A percentile compares a stretch with the other conserved stretches of the same genome.
phyloP scores from a whole-genome alignment of 2,797 vertebrate genomes.

The Sebastes variabilis region DNA sequence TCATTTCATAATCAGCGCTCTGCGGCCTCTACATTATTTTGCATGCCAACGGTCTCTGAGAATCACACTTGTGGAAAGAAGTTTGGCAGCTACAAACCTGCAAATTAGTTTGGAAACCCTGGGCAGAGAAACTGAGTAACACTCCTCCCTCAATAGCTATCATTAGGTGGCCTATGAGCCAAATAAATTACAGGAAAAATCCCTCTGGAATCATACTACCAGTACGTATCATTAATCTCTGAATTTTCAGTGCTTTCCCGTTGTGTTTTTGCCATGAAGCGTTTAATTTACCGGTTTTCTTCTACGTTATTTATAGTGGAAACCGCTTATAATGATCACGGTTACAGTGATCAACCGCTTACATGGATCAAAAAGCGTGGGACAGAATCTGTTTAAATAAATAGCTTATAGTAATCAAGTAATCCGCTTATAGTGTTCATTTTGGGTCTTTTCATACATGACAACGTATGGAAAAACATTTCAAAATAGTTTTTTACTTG shows the following conservation, averaged over 20 bases:
- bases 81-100: conserved; percentile 1
- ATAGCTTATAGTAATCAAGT: too few species aligned
- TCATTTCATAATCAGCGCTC: conserved; percentile 3
- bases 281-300: background rate
- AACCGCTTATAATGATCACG: too few species aligned
- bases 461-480: too few species aligned
- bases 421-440: too few species aligned
- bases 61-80: conserved; percentile 27
- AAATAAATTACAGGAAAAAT: background rate
- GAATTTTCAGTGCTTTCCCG: background rate
- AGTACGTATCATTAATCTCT: background rate
- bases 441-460: too few species aligned
- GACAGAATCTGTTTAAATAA: too few species aligned
- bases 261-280: background rate
- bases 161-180: background rate
- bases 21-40: background rate
- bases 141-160: background rate
- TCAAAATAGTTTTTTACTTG: too few species aligned
- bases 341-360: too few species aligned
- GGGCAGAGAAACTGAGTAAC: background rate
- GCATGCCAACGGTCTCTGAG: conserved; percentile 26
- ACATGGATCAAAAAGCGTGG: too few species aligned
- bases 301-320: background rate
- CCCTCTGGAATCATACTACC: background rate
- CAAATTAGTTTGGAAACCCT: conserved; percentile 12